These are phyloP conservation scores for Cynopterus brachyotis DNA, from an alignment of 2,113 vertebrate species.

Conservation along the genomic window DNA sequence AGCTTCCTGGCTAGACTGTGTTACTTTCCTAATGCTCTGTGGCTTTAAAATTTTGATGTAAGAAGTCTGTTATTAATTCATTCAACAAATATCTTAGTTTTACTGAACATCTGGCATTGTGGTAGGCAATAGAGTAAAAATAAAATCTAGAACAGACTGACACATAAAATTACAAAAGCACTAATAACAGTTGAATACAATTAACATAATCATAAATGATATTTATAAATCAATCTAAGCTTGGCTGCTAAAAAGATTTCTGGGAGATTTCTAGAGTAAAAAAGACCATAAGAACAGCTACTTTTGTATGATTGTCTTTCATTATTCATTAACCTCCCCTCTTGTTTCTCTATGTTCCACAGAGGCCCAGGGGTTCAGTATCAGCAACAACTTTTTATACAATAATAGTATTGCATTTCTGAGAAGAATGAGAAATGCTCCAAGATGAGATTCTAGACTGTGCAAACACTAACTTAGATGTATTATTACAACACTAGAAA, in stretches of 20 bases:
- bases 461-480: neutral
- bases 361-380: neutral
- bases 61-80: constrained; percentile 11
- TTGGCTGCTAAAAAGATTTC: constrained; percentile 17
- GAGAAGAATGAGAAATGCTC: constrained; percentile 2
- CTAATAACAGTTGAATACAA: neutral
- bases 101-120: constrained; percentile 5
- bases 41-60: constrained; percentile 45
- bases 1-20: neutral
- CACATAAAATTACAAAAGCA: constrained; percentile 27
- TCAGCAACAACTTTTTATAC: neutral
- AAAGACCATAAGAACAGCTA: neutral
- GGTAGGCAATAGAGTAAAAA: constrained; percentile 1
- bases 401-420: neutral
- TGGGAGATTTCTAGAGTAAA: neutral
- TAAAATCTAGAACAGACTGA: neutral
- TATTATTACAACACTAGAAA: neutral
- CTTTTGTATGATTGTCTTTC: neutral
- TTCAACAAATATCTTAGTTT: neutral
- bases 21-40: neutral
- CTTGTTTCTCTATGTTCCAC: neutral
- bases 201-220: neutral
- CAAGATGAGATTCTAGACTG: neutral
- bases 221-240: constrained; percentile 11
- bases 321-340: neutral